phyloP scores from a whole-genome alignment of 1,140 invertebrate species.

The Pseudoatta argentina region DNA sequence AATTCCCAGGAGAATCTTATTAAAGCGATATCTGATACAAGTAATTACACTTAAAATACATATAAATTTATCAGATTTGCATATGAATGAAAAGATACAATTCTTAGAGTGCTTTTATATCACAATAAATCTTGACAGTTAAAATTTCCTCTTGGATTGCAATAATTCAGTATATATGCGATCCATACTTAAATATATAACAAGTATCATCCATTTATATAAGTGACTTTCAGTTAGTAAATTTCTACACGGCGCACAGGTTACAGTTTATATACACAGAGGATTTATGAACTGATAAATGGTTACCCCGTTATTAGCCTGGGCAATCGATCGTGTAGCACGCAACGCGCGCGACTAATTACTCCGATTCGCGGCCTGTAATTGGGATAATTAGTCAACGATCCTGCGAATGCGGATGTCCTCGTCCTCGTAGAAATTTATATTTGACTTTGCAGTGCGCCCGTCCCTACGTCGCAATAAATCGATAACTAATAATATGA shows the following conservation, averaged over 20 bases:
- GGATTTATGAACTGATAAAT: slow-evolving; percentile 67
- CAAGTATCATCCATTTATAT: background rate
- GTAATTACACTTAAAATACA: background rate
- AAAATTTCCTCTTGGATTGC: background rate
- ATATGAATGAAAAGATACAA: background rate
- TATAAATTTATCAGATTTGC: background rate
- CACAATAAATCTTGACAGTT: background rate
- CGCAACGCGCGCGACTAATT: slow-evolving; percentile 56
- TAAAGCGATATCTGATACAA: background rate
- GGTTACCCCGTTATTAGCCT: slow-evolving; percentile 49
- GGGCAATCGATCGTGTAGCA: slow-evolving; percentile 42
- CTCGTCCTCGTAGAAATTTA: slow-evolving; percentile 48
- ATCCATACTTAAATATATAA: background rate
- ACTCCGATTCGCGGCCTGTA: slow-evolving; percentile 57
- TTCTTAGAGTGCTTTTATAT: background rate
- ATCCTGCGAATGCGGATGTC: slow-evolving; percentile 38
- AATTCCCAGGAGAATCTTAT: background rate
- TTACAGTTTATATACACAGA: slow-evolving; percentile 15
- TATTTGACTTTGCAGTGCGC: slow-evolving; percentile 43
- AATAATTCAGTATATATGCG: background rate
- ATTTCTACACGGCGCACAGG: slow-evolving; percentile 11
- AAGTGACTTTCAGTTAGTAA: slow-evolving; percentile 17
- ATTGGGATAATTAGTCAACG: slow-evolving; percentile 68
- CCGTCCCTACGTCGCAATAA: background rate
- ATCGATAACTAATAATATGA: background rate